Conservation (phyloP, 2,888 invertebrate genomes). For the Gastrophysa polygoni region DNA sequence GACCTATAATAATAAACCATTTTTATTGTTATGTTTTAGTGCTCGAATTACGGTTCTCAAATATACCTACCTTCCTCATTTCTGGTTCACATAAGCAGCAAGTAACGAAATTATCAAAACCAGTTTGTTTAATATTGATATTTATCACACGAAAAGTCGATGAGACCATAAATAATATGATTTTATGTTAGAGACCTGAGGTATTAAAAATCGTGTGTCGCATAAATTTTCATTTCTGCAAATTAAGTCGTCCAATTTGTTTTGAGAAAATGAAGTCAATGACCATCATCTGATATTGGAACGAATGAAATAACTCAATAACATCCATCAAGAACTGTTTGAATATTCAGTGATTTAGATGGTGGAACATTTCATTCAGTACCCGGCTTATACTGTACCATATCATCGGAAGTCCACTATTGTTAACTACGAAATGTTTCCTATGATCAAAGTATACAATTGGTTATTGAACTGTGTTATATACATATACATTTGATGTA, state of each 20-base stretch:
- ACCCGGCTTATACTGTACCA: too few species aligned
- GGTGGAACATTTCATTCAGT: too few species aligned
- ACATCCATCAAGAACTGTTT: too few species aligned
- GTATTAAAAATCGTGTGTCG: slow-evolving; percentile 6
- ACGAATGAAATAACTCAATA: neutral
- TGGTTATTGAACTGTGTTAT: too few species aligned
- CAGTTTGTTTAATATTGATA: slow-evolving; percentile 25
- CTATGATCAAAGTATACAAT: too few species aligned
- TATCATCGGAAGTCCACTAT: too few species aligned
- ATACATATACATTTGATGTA: too few species aligned
- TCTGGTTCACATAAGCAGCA: slow-evolving; percentile 5
- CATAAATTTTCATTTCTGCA: slow-evolving; percentile 15
- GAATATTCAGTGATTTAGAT: too few species aligned
- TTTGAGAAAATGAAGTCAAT: slow-evolving; percentile 9
- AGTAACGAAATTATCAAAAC: slow-evolving; percentile 20
- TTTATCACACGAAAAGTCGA: slow-evolving; percentile 19
- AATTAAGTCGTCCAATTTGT: slow-evolving; percentile 14
- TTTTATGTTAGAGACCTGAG: slow-evolving; percentile 18
- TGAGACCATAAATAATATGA: slow-evolving; percentile 20
- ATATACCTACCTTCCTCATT: neutral
- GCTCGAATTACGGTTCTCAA: neutral
- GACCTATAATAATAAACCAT: neutral
- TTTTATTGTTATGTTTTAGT: slow-evolving; percentile 8
- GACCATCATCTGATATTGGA: slow-evolving; percentile 11
- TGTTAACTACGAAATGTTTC: too few species aligned